Base-by-base conservation (phyloP, 2,797 vertebrate species). In the Clarias platycephalus region DNA sequence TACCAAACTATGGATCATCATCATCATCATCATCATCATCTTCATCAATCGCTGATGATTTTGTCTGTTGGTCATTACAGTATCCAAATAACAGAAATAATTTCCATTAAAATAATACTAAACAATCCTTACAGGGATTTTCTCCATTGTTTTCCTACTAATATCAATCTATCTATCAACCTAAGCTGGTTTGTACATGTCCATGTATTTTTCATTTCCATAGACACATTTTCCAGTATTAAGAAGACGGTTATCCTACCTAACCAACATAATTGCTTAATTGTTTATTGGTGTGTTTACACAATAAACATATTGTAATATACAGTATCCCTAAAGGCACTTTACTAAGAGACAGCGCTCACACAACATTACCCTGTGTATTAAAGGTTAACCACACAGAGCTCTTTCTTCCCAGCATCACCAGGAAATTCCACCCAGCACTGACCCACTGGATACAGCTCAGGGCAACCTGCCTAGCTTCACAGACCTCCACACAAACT, bases 351-450 rank as follows among this genome's bases (percentile, higher is more conserved):
- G 10, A 18, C 24, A 31, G 22, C 34, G 6, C 64, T 57, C 20
- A 58, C 64, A 81, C 12, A 68, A 31, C 80, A 88, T 57, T 75
- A 91, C 91, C 89, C 88, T 89, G 80, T 66, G 75, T 87, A 81
- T 85, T 89, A 62, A 70, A 49, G 66, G 55, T 64, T 84, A 89
- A 86, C 68, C 74, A 70, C 64, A 67, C 80, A 88, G 71, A 87
- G 79, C 86, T 82, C 37, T 83, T 86, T 87, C 85, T 84, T 75
- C 26, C 22, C 31, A 66, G 63, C 82, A 64, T 71, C 77, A 77
- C 60, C 71, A 77, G 77, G 6, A 67, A 86, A 83, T 87, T 84
- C 80, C 77, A 81, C 85, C 34, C 40, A 85, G 53, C 63, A 81
- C 40, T 20, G 70, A 53, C 40, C 34, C 28, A 72, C 71, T 80